phyloP scores from a whole-genome alignment of 2,797 vertebrate genomes.

The Emys orbicularis region DNA sequence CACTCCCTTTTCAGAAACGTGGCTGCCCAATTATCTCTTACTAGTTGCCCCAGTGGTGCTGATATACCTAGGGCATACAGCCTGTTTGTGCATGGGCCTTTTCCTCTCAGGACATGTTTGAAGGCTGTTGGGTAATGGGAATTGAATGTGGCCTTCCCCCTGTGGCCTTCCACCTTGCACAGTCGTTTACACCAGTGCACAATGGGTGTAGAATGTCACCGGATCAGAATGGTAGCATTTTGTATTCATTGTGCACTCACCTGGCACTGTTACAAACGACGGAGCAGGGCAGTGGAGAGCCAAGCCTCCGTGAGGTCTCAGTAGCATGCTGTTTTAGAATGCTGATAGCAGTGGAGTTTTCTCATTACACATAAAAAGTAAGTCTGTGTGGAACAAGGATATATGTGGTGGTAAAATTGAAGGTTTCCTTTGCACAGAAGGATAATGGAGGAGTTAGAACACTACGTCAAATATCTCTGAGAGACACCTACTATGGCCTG shows the following conservation, averaged over 20 bases:
- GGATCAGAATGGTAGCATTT: neutral
- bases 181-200: neutral
- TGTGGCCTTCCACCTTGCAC: fast-evolving
- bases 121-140: neutral
- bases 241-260: neutral
- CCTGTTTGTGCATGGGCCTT: neutral
- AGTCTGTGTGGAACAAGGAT: neutral
- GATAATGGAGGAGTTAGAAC: neutral
- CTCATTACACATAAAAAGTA: neutral
- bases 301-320: neutral
- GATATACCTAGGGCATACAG: neutral
- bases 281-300: neutral
- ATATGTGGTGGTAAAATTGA: neutral
- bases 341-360: neutral
- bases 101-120: neutral
- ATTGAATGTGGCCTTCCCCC: neutral
- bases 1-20: neutral
- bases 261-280: neutral
- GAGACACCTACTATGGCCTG: neutral
- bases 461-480: neutral
- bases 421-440: neutral
- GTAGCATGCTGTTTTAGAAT: neutral
- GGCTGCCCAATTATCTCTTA: no score
- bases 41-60: neutral
- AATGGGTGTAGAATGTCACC: neutral